Percentiles rank a stretch among this genome's conserved stretches.
Conservation (phyloP, 2,888 invertebrate species). For the Yponomeuta evonymella region DNA sequence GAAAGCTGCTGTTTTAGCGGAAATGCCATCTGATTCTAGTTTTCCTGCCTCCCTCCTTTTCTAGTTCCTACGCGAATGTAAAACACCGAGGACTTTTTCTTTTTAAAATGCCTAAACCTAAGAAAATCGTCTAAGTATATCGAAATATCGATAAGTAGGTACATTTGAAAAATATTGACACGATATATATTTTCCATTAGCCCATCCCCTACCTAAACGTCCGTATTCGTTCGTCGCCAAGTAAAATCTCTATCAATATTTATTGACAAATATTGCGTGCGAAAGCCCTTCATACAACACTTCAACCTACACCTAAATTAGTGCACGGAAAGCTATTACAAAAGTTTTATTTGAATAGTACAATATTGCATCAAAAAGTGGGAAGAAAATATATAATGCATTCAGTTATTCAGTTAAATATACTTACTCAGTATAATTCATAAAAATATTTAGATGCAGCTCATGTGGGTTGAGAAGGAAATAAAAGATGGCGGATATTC, state of each 20-base stretch:
- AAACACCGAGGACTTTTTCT: too few relatives aligned
- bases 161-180: too few relatives aligned
- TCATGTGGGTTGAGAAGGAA: background rate
- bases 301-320: slow-evolving; percentile 7
- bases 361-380: slow-evolving; percentile 45
- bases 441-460: slow-evolving; percentile 33
- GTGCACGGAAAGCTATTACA: slow-evolving; percentile 9
- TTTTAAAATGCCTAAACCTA: too few relatives aligned
- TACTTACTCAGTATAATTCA: slow-evolving; percentile 17
- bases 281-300: background rate
- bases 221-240: background rate
- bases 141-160: too few relatives aligned
- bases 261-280: background rate
- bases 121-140: too few relatives aligned
- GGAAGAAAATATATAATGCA: slow-evolving; percentile 27
- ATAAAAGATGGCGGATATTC: background rate
- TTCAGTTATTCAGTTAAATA: slow-evolving; percentile 19
- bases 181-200: too few relatives aligned
- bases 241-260: background rate
- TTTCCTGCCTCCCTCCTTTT: too few relatives aligned
- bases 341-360: background rate
- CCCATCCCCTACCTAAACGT: background rate
- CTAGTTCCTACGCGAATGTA: too few relatives aligned
- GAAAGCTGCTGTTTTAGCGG: too few relatives aligned
- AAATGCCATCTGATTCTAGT: too few relatives aligned